Base-by-base conservation (phyloP, 2,113 vertebrate genomes). In the Mugil cephalus region DNA sequence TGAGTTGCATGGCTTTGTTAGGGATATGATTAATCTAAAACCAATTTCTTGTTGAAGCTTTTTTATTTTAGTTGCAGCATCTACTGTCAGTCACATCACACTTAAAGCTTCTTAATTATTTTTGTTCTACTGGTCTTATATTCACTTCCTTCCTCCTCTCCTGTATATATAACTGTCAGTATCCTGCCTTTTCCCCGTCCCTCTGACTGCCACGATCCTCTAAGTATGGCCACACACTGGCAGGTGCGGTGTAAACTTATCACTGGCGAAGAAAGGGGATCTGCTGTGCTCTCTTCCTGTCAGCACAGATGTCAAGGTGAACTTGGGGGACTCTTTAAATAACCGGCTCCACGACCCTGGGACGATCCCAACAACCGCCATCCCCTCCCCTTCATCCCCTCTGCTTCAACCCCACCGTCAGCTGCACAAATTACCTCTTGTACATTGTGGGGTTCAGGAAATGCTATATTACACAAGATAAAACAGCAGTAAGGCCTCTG, bases 241-340 rank as follows among this genome's bases (percentile, higher is more conserved):
- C 93, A 94, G 90, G 91, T 93, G 90, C 70, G 36, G 75, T 87
- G 90, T 85, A 89, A 93, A 88, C 86, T 77, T 89, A 93, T 93
- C 90, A 86, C 54, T 35, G 74, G 75, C 47, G 70, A 85, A 86
- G 92, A 92, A 94, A 94, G 88, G 77, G 83, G 91, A 94, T 94
- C 88, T 70, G 81, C 85, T 64, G 55, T 59, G 62, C 79, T 80
- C 87, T 90, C 85, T 92, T 93, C 92, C 92, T 93, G 91, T 94
- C 92, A 93, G 87, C 91, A 82, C 87, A 80, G 74, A 93, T 84
- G 85, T 93, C 92, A 94, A 93, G 92, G 92, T 93, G 92, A 94
- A 94, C 91, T 92, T 92, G 88, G 84, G 78, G 86, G 88, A 74
- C 89, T 80, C 87, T 85, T 93, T 93, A 93, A 94, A 94, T 94